phyloP scores from a whole-genome alignment of 2,113 vertebrate genomes.

The Macaca fascicularis region DNA sequence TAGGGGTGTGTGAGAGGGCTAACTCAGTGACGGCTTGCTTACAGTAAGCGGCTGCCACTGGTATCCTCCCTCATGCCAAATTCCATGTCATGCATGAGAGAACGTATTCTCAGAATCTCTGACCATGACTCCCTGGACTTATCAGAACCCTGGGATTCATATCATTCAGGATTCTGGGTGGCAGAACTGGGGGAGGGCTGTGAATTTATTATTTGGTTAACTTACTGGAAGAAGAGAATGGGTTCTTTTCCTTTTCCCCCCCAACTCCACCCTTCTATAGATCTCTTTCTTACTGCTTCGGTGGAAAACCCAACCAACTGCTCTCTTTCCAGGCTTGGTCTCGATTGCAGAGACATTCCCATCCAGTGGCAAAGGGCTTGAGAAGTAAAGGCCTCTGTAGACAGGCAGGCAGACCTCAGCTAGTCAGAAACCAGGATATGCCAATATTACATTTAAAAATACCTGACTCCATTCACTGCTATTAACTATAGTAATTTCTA shows the following conservation, averaged over 20 bases:
- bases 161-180: conserved; percentile 12
- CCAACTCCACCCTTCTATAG: background rate
- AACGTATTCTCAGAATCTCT: background rate
- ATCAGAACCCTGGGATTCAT: background rate
- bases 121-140: background rate
- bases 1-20: conserved; percentile 19
- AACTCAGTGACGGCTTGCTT: background rate
- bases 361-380: background rate
- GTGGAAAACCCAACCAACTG: background rate
- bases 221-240: conserved; percentile 30
- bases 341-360: background rate
- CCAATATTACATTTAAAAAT: background rate
- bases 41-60: background rate
- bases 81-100: background rate
- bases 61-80: background rate
- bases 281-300: conserved; percentile 1
- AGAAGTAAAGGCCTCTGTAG: background rate
- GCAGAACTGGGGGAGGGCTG: background rate
- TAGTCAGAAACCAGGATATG: background rate
- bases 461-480: background rate
- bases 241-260: conserved; percentile 20
- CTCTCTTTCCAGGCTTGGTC: background rate
- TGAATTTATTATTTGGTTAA: conserved; percentile 38
- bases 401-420: background rate
- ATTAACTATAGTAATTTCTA: background rate